Percentiles rank a stretch among this genome's conserved stretches.
Evolutionary conservation across 2,888 invertebrate species (phyloP).

Genomic region (Tachystola acroxantha): DNA sequence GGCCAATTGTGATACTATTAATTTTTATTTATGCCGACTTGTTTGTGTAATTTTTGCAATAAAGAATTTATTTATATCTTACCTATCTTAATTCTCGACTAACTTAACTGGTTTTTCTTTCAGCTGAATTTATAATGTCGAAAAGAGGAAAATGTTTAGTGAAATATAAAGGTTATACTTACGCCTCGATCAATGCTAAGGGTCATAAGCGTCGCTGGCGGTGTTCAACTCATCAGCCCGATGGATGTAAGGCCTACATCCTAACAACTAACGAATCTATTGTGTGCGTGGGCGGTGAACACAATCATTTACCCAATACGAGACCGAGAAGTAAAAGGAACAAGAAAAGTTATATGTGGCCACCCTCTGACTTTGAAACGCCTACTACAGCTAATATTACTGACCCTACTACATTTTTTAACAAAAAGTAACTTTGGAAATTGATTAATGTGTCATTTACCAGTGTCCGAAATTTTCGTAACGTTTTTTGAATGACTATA

Average conservation of each 20-base stretch:
- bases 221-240: neutral
- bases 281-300: neutral
- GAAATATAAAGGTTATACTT: constrained; percentile 9
- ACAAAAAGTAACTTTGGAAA: neutral
- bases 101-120: constrained; percentile 5
- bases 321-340: neutral
- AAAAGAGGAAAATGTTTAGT: constrained; percentile 18
- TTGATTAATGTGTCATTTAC: neutral
- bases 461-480: too few species aligned
- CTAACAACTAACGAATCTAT: neutral
- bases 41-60: too few species aligned
- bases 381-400: neutral
- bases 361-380: neutral
- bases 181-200: neutral
- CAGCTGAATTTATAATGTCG: constrained; percentile 10
- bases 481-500: too few species aligned
- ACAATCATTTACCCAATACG: neutral
- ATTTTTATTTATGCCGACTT: too few species aligned
- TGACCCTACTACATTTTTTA: neutral
- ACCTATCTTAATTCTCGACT: too few species aligned
- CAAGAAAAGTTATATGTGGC: neutral
- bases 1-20: too few species aligned
- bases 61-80: too few species aligned
- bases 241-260: neutral
- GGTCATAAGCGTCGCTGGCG: neutral